Conservation (phyloP, 2,888 invertebrate genomes). For the Cryptocephalus moraei region DNA sequence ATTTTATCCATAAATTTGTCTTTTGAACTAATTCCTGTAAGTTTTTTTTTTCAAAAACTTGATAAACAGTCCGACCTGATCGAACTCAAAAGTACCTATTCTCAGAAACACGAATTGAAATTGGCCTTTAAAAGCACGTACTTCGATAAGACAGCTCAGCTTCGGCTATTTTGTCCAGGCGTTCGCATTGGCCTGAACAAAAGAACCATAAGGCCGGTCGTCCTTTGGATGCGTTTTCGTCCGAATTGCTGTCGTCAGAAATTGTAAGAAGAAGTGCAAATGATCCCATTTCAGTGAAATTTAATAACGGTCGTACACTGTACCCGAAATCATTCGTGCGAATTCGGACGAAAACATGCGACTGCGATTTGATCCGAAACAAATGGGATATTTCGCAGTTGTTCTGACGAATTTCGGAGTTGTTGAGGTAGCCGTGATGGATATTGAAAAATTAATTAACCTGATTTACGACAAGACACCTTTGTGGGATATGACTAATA, state of each 20-base stretch:
- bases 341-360: neutral
- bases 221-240: slow-evolving; percentile 1
- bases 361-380: neutral
- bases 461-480: neutral
- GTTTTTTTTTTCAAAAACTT: no score
- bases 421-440: neutral
- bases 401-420: no score
- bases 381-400: neutral
- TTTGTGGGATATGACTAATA: neutral
- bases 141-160: no score
- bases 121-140: no score
- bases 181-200: no score
- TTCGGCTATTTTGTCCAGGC: no score
- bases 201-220: neutral
- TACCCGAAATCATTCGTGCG: neutral
- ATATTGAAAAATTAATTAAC: neutral
- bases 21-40: no score
- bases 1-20: no score
- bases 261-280: neutral
- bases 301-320: neutral
- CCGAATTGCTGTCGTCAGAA: neutral
- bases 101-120: no score
- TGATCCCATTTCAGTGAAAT: neutral
- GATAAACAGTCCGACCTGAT: no score
- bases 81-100: no score